phyloP scores from a whole-genome alignment of 2,888 invertebrate species.

The Resseliella maxima region DNA sequence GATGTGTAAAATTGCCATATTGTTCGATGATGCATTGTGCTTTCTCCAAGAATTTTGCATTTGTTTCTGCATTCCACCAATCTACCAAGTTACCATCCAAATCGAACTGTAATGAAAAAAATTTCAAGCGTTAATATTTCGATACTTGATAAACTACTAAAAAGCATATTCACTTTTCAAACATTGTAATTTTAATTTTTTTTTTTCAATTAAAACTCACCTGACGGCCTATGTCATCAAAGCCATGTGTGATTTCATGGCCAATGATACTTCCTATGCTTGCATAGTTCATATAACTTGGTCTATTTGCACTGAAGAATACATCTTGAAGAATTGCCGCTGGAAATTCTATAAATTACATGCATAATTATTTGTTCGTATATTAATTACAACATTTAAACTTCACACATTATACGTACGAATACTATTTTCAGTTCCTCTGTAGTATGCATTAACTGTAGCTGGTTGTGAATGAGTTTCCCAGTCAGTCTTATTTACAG shows the following conservation, averaged over 20 bases:
- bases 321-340: conserved; percentile 93
- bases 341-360: conserved; percentile 68
- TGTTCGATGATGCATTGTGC: conserved; percentile 93
- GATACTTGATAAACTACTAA: no score
- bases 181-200: no score
- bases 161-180: no score
- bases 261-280: conserved; percentile 93
- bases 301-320: conserved; percentile 89
- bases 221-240: conserved; percentile 77
- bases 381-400: neutral
- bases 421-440: conserved; percentile 70
- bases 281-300: conserved; percentile 92
- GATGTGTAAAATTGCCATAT: conserved; percentile 89
- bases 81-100: conserved; percentile 89
- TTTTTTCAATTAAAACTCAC: no score
- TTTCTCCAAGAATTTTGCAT: conserved; percentile 82
- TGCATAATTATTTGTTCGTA: neutral
- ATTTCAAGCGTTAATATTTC: no score
- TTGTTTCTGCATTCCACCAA: conserved; percentile 92
- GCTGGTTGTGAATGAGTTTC: conserved; percentile 68
- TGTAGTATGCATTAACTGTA: conserved; percentile 71
- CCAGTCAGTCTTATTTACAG: conserved; percentile 71
- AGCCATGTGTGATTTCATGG: conserved; percentile 90
- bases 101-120: no score
- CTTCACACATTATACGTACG: conserved; percentile 64